phyloP scores from a whole-genome alignment of 2,888 invertebrate genomes.

The Callyntrura guangdongensis region DNA sequence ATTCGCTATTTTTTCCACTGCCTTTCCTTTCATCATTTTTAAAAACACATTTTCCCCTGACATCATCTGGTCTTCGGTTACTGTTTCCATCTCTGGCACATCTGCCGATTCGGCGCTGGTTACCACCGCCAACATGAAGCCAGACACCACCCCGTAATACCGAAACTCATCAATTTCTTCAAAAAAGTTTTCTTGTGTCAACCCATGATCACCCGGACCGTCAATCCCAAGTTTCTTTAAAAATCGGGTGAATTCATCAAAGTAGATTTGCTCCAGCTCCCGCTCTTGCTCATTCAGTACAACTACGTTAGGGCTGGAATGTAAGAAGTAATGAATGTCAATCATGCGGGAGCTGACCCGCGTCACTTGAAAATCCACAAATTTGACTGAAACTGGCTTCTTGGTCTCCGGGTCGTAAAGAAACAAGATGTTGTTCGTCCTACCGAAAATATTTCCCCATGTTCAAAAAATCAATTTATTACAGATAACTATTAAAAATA shows the following conservation, averaged over 20 bases:
- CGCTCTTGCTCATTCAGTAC: conserved; percentile 79
- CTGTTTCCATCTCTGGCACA: conserved; percentile 82
- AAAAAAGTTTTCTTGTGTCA: conserved; percentile 78
- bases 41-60: conserved; percentile 13
- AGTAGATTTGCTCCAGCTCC: conserved; percentile 79
- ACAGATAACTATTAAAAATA: neutral
- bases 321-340: conserved; percentile 84
- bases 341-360: conserved; percentile 75
- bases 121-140: conserved; percentile 79
- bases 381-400: conserved; percentile 79
- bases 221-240: conserved; percentile 72
- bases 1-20: conserved; percentile 44
- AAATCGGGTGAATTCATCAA: conserved; percentile 80
- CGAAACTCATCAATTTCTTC: conserved; percentile 77
- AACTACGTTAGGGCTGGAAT: conserved; percentile 79
- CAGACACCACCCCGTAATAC: conserved; percentile 79
- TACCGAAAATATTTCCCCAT: neutral
- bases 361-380: conserved; percentile 84
- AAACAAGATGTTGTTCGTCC: conserved; percentile 84
- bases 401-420: conserved; percentile 75
- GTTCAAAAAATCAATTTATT: neutral
- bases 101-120: conserved; percentile 71
- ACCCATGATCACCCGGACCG: conserved; percentile 27
- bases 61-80: conserved; percentile 68
- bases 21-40: conserved; percentile 55